Evolutionary conservation across 2,888 invertebrate genomes (phyloP).

Genomic region (Ormyrus thymus): DNA sequence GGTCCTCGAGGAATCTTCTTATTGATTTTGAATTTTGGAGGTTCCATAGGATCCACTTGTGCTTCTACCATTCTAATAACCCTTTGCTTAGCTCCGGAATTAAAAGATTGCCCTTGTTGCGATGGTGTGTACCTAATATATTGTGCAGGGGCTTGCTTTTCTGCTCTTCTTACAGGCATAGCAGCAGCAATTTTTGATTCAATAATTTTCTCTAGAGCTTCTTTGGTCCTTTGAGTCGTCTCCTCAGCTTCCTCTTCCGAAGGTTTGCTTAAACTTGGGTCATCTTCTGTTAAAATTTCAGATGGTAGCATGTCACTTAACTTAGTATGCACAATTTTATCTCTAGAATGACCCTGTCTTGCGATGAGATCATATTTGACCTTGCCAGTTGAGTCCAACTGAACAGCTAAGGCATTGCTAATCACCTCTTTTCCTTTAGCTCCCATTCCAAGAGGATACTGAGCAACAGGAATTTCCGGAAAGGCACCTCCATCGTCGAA

Average conservation of each 20-base stretch:
- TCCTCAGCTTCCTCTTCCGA: conserved; percentile 90
- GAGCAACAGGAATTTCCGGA: conserved; percentile 97
- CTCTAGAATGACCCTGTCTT: conserved; percentile 94
- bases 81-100: conserved; percentile 97
- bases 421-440: conserved; percentile 85
- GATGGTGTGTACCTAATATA: conserved; percentile 99
- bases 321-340: conserved; percentile 97
- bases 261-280: conserved; percentile 93
- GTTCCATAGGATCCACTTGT: conserved; percentile 98
- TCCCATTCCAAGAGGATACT: conserved; percentile 96
- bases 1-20: conserved; percentile 99
- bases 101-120: conserved; percentile 95
- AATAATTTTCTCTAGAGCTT: conserved; percentile 92
- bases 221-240: conserved; percentile 91
- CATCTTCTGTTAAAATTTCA: conserved; percentile 92
- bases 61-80: conserved; percentile 97
- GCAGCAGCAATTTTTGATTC: conserved; percentile 95
- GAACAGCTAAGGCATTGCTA: conserved; percentile 93
- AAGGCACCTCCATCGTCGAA: conserved; percentile 97
- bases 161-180: conserved; percentile 96
- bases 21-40: conserved; percentile 98
- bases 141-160: conserved; percentile 94
- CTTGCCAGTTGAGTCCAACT: conserved; percentile 94
- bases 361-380: conserved; percentile 97
- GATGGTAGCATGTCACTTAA: conserved; percentile 93